These are phyloP conservation scores for Beris chalybata DNA, from an alignment of 2,888 invertebrate genomes.

Conservation along the genomic window DNA sequence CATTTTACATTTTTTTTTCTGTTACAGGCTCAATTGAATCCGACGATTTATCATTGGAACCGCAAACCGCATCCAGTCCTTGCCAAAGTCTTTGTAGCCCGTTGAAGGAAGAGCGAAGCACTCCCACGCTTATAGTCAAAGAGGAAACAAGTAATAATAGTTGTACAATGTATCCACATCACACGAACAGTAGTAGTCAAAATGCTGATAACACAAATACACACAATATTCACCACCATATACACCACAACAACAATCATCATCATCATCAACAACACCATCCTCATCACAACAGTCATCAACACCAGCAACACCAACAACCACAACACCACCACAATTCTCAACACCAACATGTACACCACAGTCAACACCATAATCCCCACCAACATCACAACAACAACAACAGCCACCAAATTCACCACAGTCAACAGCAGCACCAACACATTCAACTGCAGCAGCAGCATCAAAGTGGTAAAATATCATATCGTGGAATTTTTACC, in stretches of 20 bases:
- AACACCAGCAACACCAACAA: constrained; percentile 44
- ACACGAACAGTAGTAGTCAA: constrained; percentile 43
- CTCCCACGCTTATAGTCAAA: constrained; percentile 68
- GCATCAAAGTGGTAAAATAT: constrained; percentile 60
- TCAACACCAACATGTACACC: constrained; percentile 48
- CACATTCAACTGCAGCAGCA: constrained; percentile 56
- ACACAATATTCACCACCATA: constrained; percentile 40
- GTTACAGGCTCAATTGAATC: constrained; percentile 76
- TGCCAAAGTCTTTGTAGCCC: constrained; percentile 60
- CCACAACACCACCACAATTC: constrained; percentile 46
- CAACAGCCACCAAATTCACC: constrained; percentile 50
- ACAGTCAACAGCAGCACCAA: constrained; percentile 47
- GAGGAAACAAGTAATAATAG: constrained; percentile 74
- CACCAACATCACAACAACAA: constrained; percentile 50
- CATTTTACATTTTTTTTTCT: constrained; percentile 41
- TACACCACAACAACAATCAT: constrained; percentile 42
- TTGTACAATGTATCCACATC: constrained; percentile 57
- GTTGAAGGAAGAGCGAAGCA: constrained; percentile 67
- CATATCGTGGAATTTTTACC: constrained; percentile 73
- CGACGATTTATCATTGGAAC: constrained; percentile 75
- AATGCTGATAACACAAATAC: constrained; percentile 40
- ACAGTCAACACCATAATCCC: constrained; percentile 45
- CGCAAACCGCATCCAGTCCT: constrained; percentile 57
- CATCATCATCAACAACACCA: constrained; percentile 46
- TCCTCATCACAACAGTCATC: constrained; percentile 42